phyloP scores from a whole-genome alignment of 1,140 invertebrate genomes.

The Ooceraea biroi region DNA sequence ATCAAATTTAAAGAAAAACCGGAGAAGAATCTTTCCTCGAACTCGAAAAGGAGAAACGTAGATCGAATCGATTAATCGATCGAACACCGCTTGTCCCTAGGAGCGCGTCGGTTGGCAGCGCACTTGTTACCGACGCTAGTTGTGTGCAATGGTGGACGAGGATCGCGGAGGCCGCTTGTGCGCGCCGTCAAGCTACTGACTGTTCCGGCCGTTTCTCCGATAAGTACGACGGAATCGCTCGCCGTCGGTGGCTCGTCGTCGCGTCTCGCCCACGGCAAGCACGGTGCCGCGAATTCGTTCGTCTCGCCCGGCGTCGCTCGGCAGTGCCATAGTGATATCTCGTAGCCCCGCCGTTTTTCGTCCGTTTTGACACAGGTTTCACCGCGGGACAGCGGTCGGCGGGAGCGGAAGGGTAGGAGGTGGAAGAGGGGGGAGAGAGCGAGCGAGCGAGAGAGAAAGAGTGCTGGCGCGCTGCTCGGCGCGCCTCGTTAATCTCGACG shows the following conservation, averaged over 20 bases:
- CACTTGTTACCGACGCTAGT: constrained; percentile 71
- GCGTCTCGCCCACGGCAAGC: constrained; percentile 5
- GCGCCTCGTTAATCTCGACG: neutral
- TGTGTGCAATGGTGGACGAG: constrained; percentile 74
- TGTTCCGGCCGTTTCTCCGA: constrained; percentile 25
- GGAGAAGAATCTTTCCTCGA: neutral
- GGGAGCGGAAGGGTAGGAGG: neutral
- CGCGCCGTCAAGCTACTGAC: constrained; percentile 70
- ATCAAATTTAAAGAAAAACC: constrained; percentile 2
- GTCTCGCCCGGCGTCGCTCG: constrained; percentile 11
- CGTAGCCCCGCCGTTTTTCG: constrained; percentile 55
- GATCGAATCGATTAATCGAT: constrained; percentile 1
- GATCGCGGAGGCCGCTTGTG: constrained; percentile 74
- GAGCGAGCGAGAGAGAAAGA: neutral
- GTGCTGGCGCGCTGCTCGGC: neutral
- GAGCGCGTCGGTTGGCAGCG: constrained; percentile 54
- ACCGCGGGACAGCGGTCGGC: neutral
- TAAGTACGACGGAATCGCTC: constrained; percentile 45
- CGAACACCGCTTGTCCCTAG: neutral
- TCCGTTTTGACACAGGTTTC: constrained; percentile 56
- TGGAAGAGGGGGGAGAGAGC: no score
- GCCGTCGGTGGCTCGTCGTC: neutral
- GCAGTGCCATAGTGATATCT: constrained; percentile 55
- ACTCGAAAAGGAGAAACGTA: neutral
- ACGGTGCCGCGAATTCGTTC: constrained; percentile 25